Evolutionary conservation across 1,140 invertebrate genomes (phyloP), one percentile per base, ranked within the genome.

Genomic region (Drosophila chauvacae): DNA sequence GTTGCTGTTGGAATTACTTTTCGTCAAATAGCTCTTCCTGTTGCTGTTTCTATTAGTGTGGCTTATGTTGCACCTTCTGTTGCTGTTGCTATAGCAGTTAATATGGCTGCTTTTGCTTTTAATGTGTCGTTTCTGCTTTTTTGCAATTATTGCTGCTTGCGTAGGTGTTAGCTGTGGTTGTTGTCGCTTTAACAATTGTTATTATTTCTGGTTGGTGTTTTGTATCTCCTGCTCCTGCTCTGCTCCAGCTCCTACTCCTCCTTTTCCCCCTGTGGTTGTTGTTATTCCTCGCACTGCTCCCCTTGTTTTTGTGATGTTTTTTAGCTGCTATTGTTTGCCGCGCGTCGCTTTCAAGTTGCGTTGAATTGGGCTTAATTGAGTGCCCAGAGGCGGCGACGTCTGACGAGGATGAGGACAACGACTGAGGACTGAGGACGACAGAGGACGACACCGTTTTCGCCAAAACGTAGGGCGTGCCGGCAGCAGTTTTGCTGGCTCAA

Each of bases 311-410:
- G 47, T 62, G 53, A 39, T 56, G 37, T 28, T 42, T 59, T 61
- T 56, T 26, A 61, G 51, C 45, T 39, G 63, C 42, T 50, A 69
- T 45, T 48, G 42, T 28, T 44, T 33, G 58, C 18, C 26, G 62
- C 37, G 65, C 65, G 77, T 77, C 76, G 63, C 66, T 85, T 85
- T 80, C 72, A 80, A 85, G 81, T 77, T 73, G 71, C 77, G 48
- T 81, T 81, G 74, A 86, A 86, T 86, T 86, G 82, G 73, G 70
- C 84, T 76, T 86, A 86, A 86, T 86, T 86, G 82, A 86, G 83
- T 86, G 82, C 61, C 82, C 82, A 79, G 71, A 82, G 79, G 82
- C 81, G 66, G 51, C 62, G 80, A 41, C 76, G 66, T 68, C 62
- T 65, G 62, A 62, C 30, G 50, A n/a, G 10, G 55, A 26, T 4